Evolutionary conservation across 2,797 vertebrate genomes (phyloP).

Genomic region (Cyprinella venusta): DNA sequence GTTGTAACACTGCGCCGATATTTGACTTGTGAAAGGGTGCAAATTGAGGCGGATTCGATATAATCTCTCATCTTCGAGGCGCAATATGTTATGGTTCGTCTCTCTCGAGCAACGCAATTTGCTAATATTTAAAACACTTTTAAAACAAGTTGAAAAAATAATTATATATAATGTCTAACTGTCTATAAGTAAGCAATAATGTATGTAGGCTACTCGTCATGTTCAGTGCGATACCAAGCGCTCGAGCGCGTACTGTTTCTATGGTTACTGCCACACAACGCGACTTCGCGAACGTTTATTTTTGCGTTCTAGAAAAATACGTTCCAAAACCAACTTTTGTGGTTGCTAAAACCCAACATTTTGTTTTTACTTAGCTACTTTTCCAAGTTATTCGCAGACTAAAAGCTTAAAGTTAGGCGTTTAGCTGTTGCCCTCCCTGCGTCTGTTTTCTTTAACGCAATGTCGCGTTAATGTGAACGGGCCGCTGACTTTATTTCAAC

Average conservation of each 20-base stretch:
- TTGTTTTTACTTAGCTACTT: background rate
- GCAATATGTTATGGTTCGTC: background rate
- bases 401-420: background rate
- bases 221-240: background rate
- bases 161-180: background rate
- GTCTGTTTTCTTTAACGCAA: background rate
- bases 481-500: background rate
- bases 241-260: background rate
- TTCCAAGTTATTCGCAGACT: background rate
- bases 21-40: background rate
- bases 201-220: no score
- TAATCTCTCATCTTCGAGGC: background rate
- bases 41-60: background rate
- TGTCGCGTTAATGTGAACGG: background rate
- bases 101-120: background rate
- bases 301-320: background rate
- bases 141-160: background rate
- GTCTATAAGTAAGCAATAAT: no score
- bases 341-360: background rate
- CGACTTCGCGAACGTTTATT: background rate
- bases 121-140: background rate
- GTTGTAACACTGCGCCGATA: conserved; percentile 30
- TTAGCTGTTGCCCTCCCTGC: background rate
- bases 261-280: background rate
- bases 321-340: background rate